These are phyloP conservation scores for Zootoca vivipara DNA, from an alignment of 2,113 vertebrate genomes.

Conservation along the genomic window DNA sequence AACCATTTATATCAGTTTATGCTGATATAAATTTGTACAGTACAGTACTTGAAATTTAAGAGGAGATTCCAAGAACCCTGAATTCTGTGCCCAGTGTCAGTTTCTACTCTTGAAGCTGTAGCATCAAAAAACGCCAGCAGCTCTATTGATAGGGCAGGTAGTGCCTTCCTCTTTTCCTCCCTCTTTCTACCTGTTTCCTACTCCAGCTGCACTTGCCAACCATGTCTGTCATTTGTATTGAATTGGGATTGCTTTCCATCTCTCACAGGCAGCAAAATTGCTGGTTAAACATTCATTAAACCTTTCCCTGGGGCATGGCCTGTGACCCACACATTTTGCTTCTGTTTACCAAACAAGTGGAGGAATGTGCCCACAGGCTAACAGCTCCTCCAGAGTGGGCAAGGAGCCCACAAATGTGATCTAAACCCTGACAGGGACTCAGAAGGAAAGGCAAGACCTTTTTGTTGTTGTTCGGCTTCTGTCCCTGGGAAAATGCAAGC, in stretches of 20 bases:
- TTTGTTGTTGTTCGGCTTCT: not conserved
- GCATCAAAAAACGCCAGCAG: not conserved
- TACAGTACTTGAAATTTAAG: too few species aligned
- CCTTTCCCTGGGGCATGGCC: not conserved
- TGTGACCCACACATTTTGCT: not conserved
- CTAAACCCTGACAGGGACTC: not conserved
- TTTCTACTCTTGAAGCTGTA: not conserved
- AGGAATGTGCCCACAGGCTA: not conserved
- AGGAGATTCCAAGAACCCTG: not conserved
- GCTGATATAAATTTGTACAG: too few species aligned
- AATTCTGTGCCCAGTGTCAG: not conserved
- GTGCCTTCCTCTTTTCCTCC: not conserved
- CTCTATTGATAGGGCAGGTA: not conserved
- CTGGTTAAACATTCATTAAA: constrained; percentile 39
- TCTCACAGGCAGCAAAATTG: constrained; percentile 40
- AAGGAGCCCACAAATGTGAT: not conserved
- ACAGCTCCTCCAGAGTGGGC: not conserved
- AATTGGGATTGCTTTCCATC: constrained; percentile 21
- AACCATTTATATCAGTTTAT: not conserved
- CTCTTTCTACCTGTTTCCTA: not conserved
- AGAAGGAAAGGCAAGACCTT: fast-evolving
- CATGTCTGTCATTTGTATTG: constrained; percentile 4
- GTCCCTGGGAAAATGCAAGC: not conserved
- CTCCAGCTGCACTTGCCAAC: not conserved
- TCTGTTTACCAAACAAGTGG: constrained; percentile 31